These are phyloP conservation scores for Acrocephalus arundinaceus DNA, from an alignment of 2,113 vertebrate species.

Conservation along the genomic window DNA sequence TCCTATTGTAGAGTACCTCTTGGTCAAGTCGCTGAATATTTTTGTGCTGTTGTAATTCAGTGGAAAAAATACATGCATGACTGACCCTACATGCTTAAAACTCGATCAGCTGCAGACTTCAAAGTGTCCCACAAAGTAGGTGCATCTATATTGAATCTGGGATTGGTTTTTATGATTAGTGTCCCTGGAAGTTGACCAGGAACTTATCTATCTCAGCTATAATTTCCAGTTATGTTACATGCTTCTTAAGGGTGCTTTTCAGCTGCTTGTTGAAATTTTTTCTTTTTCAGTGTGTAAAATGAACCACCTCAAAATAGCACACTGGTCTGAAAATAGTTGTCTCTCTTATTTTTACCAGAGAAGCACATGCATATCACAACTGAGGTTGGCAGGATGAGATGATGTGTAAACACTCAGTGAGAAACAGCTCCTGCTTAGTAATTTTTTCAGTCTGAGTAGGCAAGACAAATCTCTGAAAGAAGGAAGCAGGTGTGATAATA, in stretches of 20 bases:
- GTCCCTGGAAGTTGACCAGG: not conserved
- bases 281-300: slow-evolving; percentile 15
- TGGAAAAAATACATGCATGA: not conserved
- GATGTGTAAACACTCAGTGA: slow-evolving; percentile 12
- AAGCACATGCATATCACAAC: slow-evolving; percentile 14
- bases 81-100: not conserved
- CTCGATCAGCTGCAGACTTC: not conserved
- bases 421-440: slow-evolving; percentile 24
- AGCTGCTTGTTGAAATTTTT: not conserved
- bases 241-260: not conserved
- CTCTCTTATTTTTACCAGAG: slow-evolving; percentile 16
- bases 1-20: not conserved
- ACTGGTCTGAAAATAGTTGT: slow-evolving; percentile 36
- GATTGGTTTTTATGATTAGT: not conserved
- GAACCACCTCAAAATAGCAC: slow-evolving; percentile 30
- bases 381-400: slow-evolving; percentile 13
- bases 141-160: not conserved
- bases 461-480: slow-evolving; percentile 4
- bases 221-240: not conserved
- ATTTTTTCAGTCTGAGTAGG: slow-evolving; percentile 33
- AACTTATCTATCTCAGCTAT: not conserved
- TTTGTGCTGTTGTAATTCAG: not conserved
- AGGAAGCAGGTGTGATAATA: not conserved
- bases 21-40: not conserved
- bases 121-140: not conserved